These are phyloP conservation scores for Xanthia togata DNA, from an alignment of 2,888 invertebrate species.

Conservation along the genomic window DNA sequence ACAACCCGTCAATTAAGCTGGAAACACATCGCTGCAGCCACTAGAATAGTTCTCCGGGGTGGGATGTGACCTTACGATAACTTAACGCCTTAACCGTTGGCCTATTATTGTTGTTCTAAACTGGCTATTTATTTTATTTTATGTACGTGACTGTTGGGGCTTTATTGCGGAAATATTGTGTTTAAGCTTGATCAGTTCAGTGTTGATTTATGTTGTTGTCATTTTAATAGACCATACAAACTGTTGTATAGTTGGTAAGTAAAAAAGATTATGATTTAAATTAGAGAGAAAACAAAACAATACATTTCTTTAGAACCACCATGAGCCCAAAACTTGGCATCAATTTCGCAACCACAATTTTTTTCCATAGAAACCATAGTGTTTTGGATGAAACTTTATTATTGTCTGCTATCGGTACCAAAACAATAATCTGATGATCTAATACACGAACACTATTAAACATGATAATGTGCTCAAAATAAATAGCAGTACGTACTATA, in stretches of 20 bases:
- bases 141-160: constrained; percentile 11
- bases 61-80: constrained; percentile 58
- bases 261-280: background rate
- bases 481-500: constrained; percentile 13
- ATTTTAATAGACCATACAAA: background rate
- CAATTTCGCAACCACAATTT: background rate
- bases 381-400: background rate
- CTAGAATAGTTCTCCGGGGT: constrained; percentile 38
- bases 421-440: constrained; percentile 24
- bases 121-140: constrained; percentile 48
- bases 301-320: background rate
- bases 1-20: constrained; percentile 57
- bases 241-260: background rate
- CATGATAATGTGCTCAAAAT: constrained; percentile 27
- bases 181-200: background rate
- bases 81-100: constrained; percentile 49
- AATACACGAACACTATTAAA: constrained; percentile 29
- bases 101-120: constrained; percentile 56
- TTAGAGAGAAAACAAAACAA: no score
- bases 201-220: background rate
- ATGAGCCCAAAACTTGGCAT: background rate
- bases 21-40: constrained; percentile 43
- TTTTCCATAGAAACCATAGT: no score
- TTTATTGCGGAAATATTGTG: background rate
- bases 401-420: constrained; percentile 39